Conservation (phyloP, 1,140 invertebrate genomes). For the Planococcus citri region DNA sequence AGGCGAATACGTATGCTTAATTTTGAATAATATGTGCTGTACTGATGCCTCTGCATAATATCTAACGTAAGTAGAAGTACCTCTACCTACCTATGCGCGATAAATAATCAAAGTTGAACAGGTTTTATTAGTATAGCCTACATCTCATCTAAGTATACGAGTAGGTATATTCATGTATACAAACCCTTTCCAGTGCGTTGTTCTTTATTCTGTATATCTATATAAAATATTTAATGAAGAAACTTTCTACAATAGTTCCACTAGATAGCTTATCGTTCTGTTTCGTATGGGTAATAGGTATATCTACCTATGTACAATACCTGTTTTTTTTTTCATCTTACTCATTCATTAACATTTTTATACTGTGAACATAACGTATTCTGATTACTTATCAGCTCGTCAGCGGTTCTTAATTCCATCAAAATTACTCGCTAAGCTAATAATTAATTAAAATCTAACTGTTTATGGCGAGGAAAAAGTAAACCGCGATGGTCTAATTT, state of each 20-base stretch:
- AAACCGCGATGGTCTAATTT: neutral
- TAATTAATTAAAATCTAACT: neutral
- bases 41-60: no score
- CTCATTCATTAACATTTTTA: neutral
- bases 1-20: no score
- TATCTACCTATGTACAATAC: no score
- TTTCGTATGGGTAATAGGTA: neutral
- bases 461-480: neutral
- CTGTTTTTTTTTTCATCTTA: neutral
- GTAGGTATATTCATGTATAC: no score
- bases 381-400: neutral
- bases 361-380: neutral
- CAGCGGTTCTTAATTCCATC: neutral
- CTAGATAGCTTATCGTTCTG: neutral
- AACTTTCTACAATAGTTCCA: neutral
- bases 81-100: no score
- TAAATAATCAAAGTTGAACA: no score
- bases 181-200: neutral
- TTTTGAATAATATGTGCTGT: no score
- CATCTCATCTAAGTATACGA: no score
- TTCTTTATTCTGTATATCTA: neutral
- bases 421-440: neutral
- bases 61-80: no score
- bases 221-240: neutral
- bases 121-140: no score